phyloP scores from a whole-genome alignment of 2,797 vertebrate genomes.

The Sebastes kiyomatsui region DNA sequence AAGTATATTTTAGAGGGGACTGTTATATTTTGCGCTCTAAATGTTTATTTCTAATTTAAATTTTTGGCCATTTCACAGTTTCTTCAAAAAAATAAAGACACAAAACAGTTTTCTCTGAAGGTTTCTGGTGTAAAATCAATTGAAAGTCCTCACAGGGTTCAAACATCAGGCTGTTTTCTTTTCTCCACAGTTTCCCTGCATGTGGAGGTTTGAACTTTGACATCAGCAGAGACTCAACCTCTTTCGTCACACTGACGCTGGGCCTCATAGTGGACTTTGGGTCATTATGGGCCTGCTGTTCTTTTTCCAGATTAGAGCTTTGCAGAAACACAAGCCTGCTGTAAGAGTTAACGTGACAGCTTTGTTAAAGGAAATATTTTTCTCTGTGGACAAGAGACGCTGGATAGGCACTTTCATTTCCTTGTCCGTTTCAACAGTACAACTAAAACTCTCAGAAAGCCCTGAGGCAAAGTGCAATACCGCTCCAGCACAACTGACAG shows the following conservation, averaged over 20 bases:
- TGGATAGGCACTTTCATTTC: conserved; percentile 20
- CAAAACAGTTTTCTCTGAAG: background rate
- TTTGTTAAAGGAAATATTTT: background rate
- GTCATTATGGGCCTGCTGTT: background rate
- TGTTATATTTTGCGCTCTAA: background rate
- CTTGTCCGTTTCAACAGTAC: background rate
- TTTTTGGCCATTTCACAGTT: background rate
- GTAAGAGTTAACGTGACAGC: background rate
- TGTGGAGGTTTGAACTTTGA: conserved; percentile 13
- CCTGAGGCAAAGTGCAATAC: background rate
- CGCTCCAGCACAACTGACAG: background rate
- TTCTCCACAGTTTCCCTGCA: background rate
- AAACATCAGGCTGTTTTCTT: background rate
- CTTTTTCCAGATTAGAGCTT: background rate
- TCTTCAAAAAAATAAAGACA: background rate
- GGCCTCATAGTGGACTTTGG: background rate
- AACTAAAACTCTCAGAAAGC: background rate
- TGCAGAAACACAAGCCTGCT: background rate
- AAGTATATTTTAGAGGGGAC: too few species aligned
- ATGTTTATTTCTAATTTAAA: background rate
- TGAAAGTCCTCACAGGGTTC: background rate
- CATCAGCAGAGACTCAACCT: background rate
- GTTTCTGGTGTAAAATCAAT: background rate
- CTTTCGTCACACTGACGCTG: background rate
- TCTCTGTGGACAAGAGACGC: background rate